phyloP scores from a whole-genome alignment of 2,888 invertebrate species.

The Stenodema calcarata region DNA sequence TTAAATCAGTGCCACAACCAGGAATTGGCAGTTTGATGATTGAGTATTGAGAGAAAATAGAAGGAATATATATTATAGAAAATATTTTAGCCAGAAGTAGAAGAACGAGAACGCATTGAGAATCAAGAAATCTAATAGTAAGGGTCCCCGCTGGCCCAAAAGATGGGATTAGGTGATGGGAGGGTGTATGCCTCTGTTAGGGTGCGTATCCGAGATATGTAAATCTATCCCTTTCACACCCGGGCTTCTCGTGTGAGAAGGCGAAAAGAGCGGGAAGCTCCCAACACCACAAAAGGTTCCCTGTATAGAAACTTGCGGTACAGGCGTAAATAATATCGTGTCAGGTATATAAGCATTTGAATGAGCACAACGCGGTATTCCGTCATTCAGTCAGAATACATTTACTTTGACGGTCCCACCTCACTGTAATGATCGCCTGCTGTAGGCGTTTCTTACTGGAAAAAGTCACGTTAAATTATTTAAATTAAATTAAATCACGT shows the following conservation, averaged over 20 bases:
- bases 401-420: neutral
- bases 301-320: conserved; percentile 19
- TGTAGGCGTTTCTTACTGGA: neutral
- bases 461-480: neutral
- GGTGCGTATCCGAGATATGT: conserved; percentile 21
- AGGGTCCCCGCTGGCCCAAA: conserved; percentile 3
- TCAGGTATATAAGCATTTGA: conserved; percentile 32
- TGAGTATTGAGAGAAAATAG: too few species aligned
- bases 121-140: neutral
- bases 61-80: neutral
- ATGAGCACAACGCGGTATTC: conserved; percentile 8
- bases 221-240: conserved; percentile 28
- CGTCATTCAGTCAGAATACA: neutral
- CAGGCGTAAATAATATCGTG: conserved; percentile 36
- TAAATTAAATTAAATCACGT: too few species aligned
- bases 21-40: too few species aligned
- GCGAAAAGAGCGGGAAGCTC: neutral
- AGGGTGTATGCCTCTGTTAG: neutral
- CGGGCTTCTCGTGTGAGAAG: neutral
- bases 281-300: conserved; percentile 17
- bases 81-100: neutral
- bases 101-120: neutral
- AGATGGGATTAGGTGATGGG: neutral
- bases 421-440: neutral
- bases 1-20: too few species aligned